Percentiles rank a stretch among this genome's conserved stretches.
phyloP scores from a whole-genome alignment of 2,113 vertebrate species.

The Phaetusa simplex region DNA sequence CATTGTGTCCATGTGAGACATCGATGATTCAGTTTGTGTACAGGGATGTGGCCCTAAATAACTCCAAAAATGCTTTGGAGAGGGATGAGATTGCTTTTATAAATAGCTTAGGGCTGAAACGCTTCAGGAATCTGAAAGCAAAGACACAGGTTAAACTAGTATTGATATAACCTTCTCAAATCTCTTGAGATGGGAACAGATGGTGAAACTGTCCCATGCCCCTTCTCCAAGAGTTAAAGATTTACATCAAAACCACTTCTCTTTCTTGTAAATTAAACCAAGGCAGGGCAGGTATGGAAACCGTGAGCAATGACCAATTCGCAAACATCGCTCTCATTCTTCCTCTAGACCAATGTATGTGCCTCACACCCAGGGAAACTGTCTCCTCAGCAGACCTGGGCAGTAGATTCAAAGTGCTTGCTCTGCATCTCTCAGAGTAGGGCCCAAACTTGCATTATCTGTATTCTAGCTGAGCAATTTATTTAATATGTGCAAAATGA shows the following conservation, averaged over 20 bases:
- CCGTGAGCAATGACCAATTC: neutral
- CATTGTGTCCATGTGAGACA: neutral
- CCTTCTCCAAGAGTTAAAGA: neutral
- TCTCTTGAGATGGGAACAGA: neutral
- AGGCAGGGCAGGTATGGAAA: neutral
- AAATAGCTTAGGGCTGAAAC: neutral
- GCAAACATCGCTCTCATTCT: neutral
- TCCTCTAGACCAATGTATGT: neutral
- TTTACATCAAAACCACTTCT: neutral
- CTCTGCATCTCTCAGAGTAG: neutral
- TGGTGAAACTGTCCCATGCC: neutral
- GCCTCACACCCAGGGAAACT: neutral
- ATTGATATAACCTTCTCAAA: neutral
- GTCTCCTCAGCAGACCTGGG: neutral
- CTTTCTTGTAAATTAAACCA: slow-evolving; percentile 10
- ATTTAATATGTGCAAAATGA: neutral
- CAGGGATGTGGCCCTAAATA: neutral
- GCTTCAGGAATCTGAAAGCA: neutral
- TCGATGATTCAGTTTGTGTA: neutral
- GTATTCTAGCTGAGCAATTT: neutral
- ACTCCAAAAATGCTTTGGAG: neutral
- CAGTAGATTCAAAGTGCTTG: neutral
- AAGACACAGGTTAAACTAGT: neutral
- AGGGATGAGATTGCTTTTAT: neutral
- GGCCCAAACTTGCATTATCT: neutral